Evolutionary conservation across 2,113 vertebrate species (phyloP), one percentile per base, ranked within the genome.

Genomic region (Ivindomyrus marchei): DNA sequence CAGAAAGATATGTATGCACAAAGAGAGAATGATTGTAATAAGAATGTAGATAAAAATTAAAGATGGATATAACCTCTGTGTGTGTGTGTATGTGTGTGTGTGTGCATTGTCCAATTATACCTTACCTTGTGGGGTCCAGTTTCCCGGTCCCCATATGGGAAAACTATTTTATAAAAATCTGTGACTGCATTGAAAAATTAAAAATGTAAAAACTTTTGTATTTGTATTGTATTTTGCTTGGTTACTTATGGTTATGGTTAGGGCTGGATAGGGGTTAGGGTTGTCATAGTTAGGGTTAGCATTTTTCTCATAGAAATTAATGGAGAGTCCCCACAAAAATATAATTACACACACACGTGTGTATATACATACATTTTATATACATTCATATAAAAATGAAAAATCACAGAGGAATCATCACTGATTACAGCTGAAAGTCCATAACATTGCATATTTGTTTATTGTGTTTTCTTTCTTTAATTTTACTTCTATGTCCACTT

Each of bases 1-100:
- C 91, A 94, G 92, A 42, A 92, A 50, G 42, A 80, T 53, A 90
- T 91, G 62, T 47, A 21, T 21, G 74, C 66, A 66, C 45, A 89
- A 88, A 89, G 74, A 74, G 87, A 90, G 52, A 85, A 88, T 88
- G 42, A 85, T 88, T 49, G 42, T 66, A 77, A 56, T 52, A 90
- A 77, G 39, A 87, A 49, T 58, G 31, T 47, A 83, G 87, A 88
- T 21, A 88, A 45, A 62, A 53, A 6, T 24, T n/a, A 11, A 52
- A 39, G 53, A 21, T n/a, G 36, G 56, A 42, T 45, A n/a, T 45
- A 45, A 17, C 80, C n/a, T 49, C 7, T 88, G 86, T 88, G 90
- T 88, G 45, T 58, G 45, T 87, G 66, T 74, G 45, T 80, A 7
- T 66, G 24, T 27, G 53, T 58, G 53, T 58, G 6, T 58, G 56